phyloP scores from a whole-genome alignment of 2,113 vertebrate genomes.

The Turdus rufiventris region DNA sequence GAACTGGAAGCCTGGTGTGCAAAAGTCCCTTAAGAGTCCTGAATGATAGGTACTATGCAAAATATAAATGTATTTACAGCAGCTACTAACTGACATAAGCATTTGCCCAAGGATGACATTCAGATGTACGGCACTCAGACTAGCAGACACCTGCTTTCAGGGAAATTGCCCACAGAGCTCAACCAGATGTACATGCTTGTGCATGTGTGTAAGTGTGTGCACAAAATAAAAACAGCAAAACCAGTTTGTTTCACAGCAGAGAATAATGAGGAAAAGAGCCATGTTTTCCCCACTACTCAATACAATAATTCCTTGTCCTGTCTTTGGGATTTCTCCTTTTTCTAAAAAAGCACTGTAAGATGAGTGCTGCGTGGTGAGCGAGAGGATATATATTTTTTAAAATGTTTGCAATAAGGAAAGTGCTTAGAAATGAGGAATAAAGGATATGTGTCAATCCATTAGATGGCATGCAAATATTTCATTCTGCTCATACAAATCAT shows the following conservation, averaged over 20 bases:
- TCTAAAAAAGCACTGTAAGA: not conserved
- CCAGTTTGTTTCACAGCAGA: not conserved
- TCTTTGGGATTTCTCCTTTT: not conserved
- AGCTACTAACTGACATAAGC: not conserved
- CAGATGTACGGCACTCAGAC: not conserved
- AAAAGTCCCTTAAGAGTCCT: constrained; percentile 1
- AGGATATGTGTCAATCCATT: not conserved
- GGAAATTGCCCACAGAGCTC: not conserved
- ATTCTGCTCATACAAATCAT: constrained; percentile 34
- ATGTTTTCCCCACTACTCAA: not conserved
- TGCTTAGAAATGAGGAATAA: constrained; percentile 3
- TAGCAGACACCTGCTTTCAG: not conserved
- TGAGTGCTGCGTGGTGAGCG: not conserved
- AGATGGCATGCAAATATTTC: constrained; percentile 12
- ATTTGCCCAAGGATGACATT: constrained; percentile 30
- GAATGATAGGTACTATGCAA: constrained; percentile 14
- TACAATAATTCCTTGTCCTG: not conserved
- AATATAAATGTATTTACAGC: constrained; percentile 9
- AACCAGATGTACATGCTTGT: accelerated
- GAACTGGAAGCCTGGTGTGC: not conserved
- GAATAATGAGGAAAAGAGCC: not conserved
- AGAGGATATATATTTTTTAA: not conserved
- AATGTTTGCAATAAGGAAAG: not conserved
- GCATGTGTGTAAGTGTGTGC: not conserved
- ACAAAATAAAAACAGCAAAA: not conserved